Evolutionary conservation across 2,888 invertebrate species (phyloP).

Genomic region (Agapostemon virescens): DNA sequence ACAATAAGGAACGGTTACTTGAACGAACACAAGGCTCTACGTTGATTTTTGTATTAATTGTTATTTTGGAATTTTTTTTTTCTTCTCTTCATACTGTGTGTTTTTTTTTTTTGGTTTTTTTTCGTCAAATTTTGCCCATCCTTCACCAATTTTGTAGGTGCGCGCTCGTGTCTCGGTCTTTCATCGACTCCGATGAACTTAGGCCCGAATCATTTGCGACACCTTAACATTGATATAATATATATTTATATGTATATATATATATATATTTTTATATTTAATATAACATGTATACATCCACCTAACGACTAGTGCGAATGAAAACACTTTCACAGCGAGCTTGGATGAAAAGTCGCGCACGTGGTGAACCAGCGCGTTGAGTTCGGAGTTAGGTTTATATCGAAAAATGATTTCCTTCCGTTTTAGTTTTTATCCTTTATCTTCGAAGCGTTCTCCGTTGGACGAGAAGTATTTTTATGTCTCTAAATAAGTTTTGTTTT

Average conservation of each 20-base stretch:
- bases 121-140: background rate
- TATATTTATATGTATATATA: slow-evolving; percentile 5
- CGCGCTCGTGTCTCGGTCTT: slow-evolving; percentile 25
- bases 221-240: slow-evolving; percentile 49
- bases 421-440: background rate
- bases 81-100: no score
- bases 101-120: no score
- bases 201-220: slow-evolving; percentile 60
- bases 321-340: slow-evolving; percentile 54
- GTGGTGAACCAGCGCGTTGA: slow-evolving; percentile 52
- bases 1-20: background rate
- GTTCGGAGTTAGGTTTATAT: slow-evolving; percentile 34
- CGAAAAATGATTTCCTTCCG: slow-evolving; percentile 5
- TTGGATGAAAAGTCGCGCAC: slow-evolving; percentile 43
- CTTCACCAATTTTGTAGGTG: background rate
- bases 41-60: background rate
- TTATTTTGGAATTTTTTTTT: no score
- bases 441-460: background rate
- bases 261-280: slow-evolving; percentile 20
- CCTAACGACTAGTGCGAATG: slow-evolving; percentile 63
- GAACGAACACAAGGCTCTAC: background rate
- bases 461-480: slow-evolving; percentile 11
- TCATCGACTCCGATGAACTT: slow-evolving; percentile 53
- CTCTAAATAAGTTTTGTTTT: slow-evolving; percentile 6
- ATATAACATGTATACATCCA: slow-evolving; percentile 41